Base-by-base conservation (phyloP, 2,113 vertebrate genomes). In the Hypocryptadius cinnamomeus region DNA sequence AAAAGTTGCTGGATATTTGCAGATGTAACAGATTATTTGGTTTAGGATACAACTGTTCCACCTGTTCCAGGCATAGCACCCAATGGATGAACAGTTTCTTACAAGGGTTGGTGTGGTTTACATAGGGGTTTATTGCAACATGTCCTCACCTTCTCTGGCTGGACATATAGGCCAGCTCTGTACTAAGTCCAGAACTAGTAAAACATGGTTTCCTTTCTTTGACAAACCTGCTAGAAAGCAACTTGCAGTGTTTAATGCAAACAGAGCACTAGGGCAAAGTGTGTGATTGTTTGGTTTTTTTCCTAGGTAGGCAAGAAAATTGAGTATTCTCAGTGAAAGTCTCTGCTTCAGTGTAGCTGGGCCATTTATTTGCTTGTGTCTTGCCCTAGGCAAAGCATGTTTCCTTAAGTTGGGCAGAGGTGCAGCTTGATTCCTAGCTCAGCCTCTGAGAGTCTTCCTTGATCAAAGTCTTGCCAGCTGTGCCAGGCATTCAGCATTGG, bases 171-270 rank as follows among this genome's bases (percentile, higher is more conserved):
- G 42, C 47, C 72, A 60, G 51, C 68, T 91, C 56, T 86, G 79
- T 94, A 70, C 85, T 68, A 92, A 93, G 76, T 80, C 56, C 90
- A 86, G 76, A 88, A 83, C 96, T 93, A 92, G 92, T 94, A 93
- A 95, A 95, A 94, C 24, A 15, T 59, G 14, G 42, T 54, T 94
- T 83, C 20, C 59, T 95, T 92, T 93, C 95, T 94, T 88, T 71
- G 79, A 92, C 85, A 94, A 88, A 93, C 69, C 64, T 78, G 51
- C 40, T 86, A 71, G 79, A 95, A 54, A 88, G 69, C 68, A 80
- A 60, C 47, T 90, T 71, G 48, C 48, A 72, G 74, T 87, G 87
- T 94, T 88, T 86, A 92, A 81, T 92, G 56, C 88, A 92, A 96
- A 94, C 69, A 95, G 51, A 94, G 56, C 56, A 56, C 69, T 84